Base-by-base conservation (phyloP, 2,888 invertebrate genomes). In the Chouioia cunea region DNA sequence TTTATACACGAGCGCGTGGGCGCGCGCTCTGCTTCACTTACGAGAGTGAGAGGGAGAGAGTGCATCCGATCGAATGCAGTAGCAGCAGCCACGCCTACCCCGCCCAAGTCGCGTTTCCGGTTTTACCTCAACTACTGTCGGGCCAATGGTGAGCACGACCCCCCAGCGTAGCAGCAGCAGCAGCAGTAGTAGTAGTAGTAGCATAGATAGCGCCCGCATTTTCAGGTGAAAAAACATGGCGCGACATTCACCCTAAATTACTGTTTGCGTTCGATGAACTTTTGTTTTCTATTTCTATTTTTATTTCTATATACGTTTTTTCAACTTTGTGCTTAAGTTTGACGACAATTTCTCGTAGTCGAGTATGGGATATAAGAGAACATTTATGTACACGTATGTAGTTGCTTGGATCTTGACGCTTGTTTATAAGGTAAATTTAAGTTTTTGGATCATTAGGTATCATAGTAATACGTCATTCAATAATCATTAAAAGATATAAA, bases 31-130 rank as follows among this genome's bases (percentile, higher is more conserved):
- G 27, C 27, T n/a, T n/a, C n/a, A n/a, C n/a, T n/a, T 27, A 50
- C 18, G 20, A 22, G 18, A 16, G 22, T 53, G 76, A 79, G 80
- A 78, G 80, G 79, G 80, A 76, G 79, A 78, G 79, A 82, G 78
- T 79, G 82, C 81, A 80, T 80, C 79, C 78, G 81, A 79, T 77
- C 78, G 78, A 80, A 79, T 78, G 77, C 76, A 65, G 15, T 77
- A 73, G 77, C 27, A 44, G 20, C 36, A 77, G 79, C 82, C 83
- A 82, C 83, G 83, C 83, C 84, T 79, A 80, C 52, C 78, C 73
- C 76, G 78, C 76, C 75, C 79, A 71, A 79, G 77, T 78, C 74
- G 77, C 70, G 79, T 76, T 82, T 79, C 82, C 82, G 81, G 80
- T 81, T 81, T 82, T 78, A 77, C 79, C 76, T 80, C 48, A 54